These are phyloP conservation scores for Pantherophis guttatus DNA, from an alignment of 2,113 vertebrate genomes.

Conservation along the genomic window DNA sequence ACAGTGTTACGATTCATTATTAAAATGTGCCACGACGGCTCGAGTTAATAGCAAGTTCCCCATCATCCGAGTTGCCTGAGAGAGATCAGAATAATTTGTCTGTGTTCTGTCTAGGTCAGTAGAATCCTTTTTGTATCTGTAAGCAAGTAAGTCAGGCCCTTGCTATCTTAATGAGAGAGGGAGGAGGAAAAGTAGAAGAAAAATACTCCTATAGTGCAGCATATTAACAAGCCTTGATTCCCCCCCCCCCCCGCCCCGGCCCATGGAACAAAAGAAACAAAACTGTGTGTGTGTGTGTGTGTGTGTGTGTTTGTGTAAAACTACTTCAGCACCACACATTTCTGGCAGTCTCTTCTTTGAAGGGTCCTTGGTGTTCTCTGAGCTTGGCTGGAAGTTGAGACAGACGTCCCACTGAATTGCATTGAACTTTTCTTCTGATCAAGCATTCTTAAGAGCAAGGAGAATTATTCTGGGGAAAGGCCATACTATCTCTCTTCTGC, in stretches of 20 bases:
- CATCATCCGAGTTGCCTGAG: background rate
- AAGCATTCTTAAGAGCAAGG: background rate
- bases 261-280: background rate
- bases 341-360: background rate
- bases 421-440: background rate
- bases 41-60: conserved; percentile 11
- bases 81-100: conserved; percentile 40
- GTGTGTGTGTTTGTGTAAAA: background rate
- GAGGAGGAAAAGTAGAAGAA: conserved; percentile 31
- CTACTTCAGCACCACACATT: background rate
- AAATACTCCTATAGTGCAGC: background rate
- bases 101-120: conserved; percentile 35
- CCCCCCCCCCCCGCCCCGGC: too few species aligned
- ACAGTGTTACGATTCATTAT: conserved; percentile 43
- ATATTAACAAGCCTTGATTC: background rate
- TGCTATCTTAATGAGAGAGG: conserved; percentile 34
- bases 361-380: background rate
- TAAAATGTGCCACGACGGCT: background rate
- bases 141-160: conserved; percentile 47
- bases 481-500: background rate
- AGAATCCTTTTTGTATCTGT: conserved; percentile 19
- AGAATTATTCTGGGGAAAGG: background rate
- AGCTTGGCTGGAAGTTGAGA: background rate
- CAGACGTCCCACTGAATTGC: background rate
- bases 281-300: background rate